Base-by-base conservation (phyloP, 2,888 invertebrate genomes). In the Synanthedon formicaeformis region DNA sequence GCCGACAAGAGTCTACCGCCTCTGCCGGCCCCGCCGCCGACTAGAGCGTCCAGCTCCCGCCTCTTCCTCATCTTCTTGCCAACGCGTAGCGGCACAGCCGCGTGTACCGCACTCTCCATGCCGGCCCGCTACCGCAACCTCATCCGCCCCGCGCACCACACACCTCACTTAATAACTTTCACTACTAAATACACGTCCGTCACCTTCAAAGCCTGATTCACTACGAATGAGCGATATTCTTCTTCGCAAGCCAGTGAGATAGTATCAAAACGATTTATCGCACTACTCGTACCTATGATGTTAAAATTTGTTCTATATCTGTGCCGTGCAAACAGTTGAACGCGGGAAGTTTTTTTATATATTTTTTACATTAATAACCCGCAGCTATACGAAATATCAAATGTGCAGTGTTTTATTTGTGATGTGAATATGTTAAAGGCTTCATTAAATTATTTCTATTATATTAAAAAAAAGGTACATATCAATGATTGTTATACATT, bases 51-150 rank as follows among this genome's bases (percentile, higher is more conserved):
- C 63, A 93, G 80, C 75, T 93, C 93, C 68, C 92, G 89, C 60
- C 93, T 89, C 72, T 93, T 93, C 69, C 92, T 88, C 92, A 93
- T 93, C 81, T 93, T 93, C 79, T 93, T 93, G 60, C 88, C 74
- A 84, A 92, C 80, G 84, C 92, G 72, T 81, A 92, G 76, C 90
- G 92, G 78, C 84, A 90, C 81, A 71, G 90, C 73, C 87, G 90
- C 78, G 85, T 91, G 88, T 89, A 91, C 86, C 57, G 80, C 84
- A 64, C 81, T 85, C 79, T 86, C 86, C 86, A 87, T 87, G 53
- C 64, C 73, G 65, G 65, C 62, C 63, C 69, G 78, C 81, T 83
- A 83, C 78, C 83, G 81, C 64, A 63, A 62, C 74, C 73, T 66
- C 85, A 84, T 84, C 64, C 79, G 82, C 73, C 57, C 74, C 60